A percentile compares a stretch with the other conserved stretches of the same genome.
Conservation (phyloP, 2,888 invertebrate species). For the Amphimallon solstitiale region DNA sequence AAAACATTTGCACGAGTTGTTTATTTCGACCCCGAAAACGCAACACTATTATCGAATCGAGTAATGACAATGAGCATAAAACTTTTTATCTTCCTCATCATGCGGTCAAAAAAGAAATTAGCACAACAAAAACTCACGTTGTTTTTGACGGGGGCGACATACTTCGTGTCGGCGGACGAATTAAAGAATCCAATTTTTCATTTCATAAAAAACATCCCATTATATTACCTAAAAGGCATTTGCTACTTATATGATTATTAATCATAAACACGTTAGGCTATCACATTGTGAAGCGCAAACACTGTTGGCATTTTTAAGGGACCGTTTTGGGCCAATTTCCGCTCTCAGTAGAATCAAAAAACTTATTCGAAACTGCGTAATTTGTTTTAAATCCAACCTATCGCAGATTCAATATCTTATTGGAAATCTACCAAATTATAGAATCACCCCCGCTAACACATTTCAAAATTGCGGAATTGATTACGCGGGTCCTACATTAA, state of each 20-base stretch:
- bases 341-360: constrained; percentile 12
- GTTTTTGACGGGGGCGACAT: no score
- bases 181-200: no score
- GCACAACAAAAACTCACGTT: no score
- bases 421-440: background rate
- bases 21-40: no score
- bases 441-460: background rate
- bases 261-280: constrained; percentile 23
- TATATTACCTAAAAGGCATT: no score
- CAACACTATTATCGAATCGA: no score
- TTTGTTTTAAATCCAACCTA: constrained; percentile 1
- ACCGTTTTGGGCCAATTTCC: constrained; percentile 33
- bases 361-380: background rate
- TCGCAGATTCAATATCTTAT: background rate
- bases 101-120: no score
- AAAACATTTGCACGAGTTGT: no score
- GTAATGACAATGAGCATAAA: no score
- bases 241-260: constrained; percentile 27
- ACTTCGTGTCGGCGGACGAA: no score
- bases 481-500: background rate
- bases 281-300: constrained; percentile 16
- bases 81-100: no score
- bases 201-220: no score
- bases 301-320: constrained; percentile 13
- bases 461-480: background rate